phyloP scores from a whole-genome alignment of 2,797 vertebrate species.

The Gouania willdenowi region DNA sequence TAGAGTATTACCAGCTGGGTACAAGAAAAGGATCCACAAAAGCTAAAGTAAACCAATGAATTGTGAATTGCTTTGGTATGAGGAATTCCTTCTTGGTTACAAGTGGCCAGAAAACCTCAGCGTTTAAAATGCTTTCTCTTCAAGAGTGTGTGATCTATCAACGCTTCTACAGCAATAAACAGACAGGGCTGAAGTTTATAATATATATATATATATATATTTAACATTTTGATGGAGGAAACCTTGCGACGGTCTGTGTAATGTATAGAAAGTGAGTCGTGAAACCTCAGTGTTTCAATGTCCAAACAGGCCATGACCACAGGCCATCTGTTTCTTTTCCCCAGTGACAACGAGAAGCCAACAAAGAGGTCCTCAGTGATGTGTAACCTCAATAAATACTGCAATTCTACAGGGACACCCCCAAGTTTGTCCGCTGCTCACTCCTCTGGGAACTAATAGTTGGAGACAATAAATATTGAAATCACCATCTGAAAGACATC shows the following conservation, averaged over 20 bases:
- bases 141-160: constrained; percentile 22
- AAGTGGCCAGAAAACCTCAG: constrained; percentile 17
- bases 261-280: constrained; percentile 69
- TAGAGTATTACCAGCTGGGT: constrained; percentile 72
- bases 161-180: constrained; percentile 26
- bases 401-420: constrained; percentile 51
- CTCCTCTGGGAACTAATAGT: constrained; percentile 76
- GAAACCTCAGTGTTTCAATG: constrained; percentile 74
- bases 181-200: constrained; percentile 24
- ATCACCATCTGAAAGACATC: constrained; percentile 74
- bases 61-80: constrained; percentile 54
- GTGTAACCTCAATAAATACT: constrained; percentile 76
- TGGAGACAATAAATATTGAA: constrained; percentile 67
- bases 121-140: constrained; percentile 3
- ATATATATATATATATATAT: constrained; percentile 36
- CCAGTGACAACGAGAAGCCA: constrained; percentile 53
- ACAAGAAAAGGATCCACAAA: constrained; percentile 49
- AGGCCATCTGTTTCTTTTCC: constrained; percentile 74
- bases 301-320: constrained; percentile 68
- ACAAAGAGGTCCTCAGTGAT: constrained; percentile 65
- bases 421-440: constrained; percentile 70
- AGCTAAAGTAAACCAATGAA: constrained; percentile 35
- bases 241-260: constrained; percentile 42
- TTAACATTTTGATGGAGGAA: constrained; percentile 48
- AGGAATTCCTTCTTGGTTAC: constrained; percentile 48